phyloP scores from a whole-genome alignment of 2,888 invertebrate species.

The Cabera pusaria region DNA sequence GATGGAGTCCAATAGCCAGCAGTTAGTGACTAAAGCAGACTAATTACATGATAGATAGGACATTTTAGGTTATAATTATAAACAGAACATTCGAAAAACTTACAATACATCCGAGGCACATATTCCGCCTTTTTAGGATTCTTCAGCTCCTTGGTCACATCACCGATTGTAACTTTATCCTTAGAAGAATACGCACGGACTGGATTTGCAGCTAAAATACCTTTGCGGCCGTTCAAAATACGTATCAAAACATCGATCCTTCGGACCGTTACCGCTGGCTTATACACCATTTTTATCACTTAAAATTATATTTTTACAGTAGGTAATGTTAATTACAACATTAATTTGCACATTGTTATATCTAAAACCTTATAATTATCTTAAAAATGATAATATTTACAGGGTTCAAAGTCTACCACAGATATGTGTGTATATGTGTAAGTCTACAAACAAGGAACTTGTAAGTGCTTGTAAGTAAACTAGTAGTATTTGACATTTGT shows the following conservation, averaged over 20 bases:
- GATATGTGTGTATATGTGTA: no score
- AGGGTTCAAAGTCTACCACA: conserved; percentile 69
- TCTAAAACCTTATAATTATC: conserved; percentile 4
- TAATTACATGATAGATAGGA: no score
- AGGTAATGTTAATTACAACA: conserved; percentile 3
- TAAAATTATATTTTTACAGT: conserved; percentile 14
- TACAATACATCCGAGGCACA: conserved; percentile 93
- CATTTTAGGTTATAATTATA: no score
- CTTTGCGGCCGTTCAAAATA: conserved; percentile 68
- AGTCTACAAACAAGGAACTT: no score
- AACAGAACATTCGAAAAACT: no score
- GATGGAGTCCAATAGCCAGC: no score
- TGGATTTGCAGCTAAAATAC: conserved; percentile 59
- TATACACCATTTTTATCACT: conserved; percentile 55
- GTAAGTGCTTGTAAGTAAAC: no score
- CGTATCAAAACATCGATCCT: conserved; percentile 78
- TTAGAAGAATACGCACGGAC: conserved; percentile 72
- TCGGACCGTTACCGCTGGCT: conserved; percentile 65
- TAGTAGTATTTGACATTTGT: conserved; percentile 7
- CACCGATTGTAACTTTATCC: conserved; percentile 88
- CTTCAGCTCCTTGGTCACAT: conserved; percentile 85
- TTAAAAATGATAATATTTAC: conserved; percentile 45
- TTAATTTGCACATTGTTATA: conserved; percentile 9
- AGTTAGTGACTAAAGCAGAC: no score
- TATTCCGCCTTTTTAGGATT: conserved; percentile 88